Conservation (phyloP, 1,140 invertebrate genomes). For the Lasioglossum baleicum region DNA sequence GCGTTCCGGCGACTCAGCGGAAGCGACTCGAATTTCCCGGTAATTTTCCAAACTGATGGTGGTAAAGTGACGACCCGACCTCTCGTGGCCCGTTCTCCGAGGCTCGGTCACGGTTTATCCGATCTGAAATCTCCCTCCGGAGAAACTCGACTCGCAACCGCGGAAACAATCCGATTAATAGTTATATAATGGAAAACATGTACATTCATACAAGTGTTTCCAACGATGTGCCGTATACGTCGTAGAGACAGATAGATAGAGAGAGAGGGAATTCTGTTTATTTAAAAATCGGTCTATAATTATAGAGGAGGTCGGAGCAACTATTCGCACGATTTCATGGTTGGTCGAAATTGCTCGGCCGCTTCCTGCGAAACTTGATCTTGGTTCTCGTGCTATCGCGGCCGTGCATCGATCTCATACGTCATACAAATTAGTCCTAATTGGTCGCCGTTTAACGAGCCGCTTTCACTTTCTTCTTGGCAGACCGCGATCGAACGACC, state of each 20-base stretch:
- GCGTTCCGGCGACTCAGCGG: background rate
- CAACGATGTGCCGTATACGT: background rate
- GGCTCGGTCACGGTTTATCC: too few species aligned
- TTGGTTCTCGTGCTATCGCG: constrained; percentile 21
- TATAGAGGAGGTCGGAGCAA: background rate
- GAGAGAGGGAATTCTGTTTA: background rate
- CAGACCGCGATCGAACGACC: background rate
- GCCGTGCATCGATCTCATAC: constrained; percentile 21
- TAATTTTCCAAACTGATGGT: constrained; percentile 1
- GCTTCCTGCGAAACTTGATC: constrained; percentile 38
- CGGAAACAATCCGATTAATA: background rate
- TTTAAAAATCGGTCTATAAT: background rate
- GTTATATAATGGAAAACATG: background rate
- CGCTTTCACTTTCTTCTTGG: constrained; percentile 39
- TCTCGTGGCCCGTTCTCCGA: too few species aligned
- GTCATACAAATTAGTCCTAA: constrained; percentile 40
- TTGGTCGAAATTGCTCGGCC: constrained; percentile 9
- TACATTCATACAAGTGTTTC: background rate
- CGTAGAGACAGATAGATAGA: too few species aligned
- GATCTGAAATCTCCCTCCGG: background rate
- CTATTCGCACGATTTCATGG: constrained; percentile 29
- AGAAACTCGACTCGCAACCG: background rate
- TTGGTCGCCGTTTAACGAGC: background rate
- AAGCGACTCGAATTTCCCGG: background rate
- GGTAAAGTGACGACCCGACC: background rate